phyloP scores from a whole-genome alignment of 2,797 vertebrate species.

The Protonibea diacanthus region DNA sequence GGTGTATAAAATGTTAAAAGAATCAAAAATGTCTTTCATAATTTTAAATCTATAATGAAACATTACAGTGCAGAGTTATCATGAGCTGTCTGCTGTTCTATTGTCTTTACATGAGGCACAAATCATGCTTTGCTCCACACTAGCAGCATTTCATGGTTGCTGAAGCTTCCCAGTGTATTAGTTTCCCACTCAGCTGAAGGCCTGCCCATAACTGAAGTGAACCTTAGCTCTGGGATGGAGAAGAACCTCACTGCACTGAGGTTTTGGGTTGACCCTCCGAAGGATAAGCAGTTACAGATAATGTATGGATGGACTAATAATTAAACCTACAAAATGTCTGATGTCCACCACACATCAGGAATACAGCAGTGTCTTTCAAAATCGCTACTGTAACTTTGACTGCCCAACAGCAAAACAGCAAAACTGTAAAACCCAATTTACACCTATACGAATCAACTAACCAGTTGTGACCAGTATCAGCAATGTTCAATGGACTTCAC shows the following conservation, averaged over 20 bases:
- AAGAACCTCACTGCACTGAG: not conserved
- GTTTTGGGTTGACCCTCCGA: too few relatives aligned
- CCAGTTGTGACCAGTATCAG: not conserved
- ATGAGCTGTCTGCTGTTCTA: not conserved
- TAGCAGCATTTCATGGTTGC: constrained; percentile 1
- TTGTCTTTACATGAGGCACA: not conserved
- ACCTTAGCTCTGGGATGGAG: not conserved
- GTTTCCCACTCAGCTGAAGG: constrained; percentile 22
- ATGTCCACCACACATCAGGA: not conserved
- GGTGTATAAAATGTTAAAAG: not conserved
- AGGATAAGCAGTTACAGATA: too few relatives aligned
- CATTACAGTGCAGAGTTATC: not conserved
- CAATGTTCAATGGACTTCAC: too few relatives aligned
- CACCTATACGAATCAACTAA: not conserved
- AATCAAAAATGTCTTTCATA: not conserved
- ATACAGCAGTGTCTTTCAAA: not conserved
- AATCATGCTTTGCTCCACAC: not conserved
- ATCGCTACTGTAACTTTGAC: not conserved
- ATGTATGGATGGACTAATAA: not conserved
- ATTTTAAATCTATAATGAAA: not conserved
- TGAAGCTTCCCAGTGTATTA: constrained; percentile 22
- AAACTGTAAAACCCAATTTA: not conserved
- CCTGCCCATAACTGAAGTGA: constrained; percentile 1
- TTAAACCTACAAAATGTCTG: not conserved
- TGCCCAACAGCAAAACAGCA: not conserved